Conservation (phyloP, 1,140 invertebrate genomes). For the Chironomus striatipennis region DNA sequence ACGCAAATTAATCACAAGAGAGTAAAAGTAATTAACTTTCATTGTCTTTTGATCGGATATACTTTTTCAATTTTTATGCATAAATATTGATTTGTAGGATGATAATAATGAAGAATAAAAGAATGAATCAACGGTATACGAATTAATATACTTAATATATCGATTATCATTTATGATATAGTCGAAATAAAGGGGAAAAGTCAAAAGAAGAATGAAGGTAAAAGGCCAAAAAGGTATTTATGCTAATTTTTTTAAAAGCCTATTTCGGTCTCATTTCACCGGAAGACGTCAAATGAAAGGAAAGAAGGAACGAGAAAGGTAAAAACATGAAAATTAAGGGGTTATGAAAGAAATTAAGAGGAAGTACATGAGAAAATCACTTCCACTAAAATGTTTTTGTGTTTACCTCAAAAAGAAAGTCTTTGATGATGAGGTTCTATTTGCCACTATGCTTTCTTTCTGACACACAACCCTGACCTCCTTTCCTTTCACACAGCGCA, state of each 20-base stretch:
- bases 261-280: not conserved
- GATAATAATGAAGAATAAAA: too few species aligned
- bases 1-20: not conserved
- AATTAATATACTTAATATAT: not conserved
- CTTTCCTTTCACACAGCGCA: not conserved
- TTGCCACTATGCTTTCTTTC: not conserved
- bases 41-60: too few species aligned
- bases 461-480: conserved; percentile 11
- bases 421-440: not conserved
- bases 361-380: not conserved
- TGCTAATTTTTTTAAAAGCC: conserved; percentile 9
- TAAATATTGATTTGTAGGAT: too few species aligned
- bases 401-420: not conserved
- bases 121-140: too few species aligned
- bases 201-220: too few species aligned
- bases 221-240: not conserved
- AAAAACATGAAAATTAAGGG: not conserved
- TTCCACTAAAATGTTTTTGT: not conserved
- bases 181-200: not conserved
- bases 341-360: not conserved
- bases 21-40: not conserved
- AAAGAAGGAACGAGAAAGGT: not conserved
- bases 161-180: not conserved
- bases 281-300: conserved; percentile 1
- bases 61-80: too few species aligned